These are phyloP conservation scores for Drosophila subobscura DNA, from an alignment of 1,140 invertebrate species.

Conservation along the genomic window DNA sequence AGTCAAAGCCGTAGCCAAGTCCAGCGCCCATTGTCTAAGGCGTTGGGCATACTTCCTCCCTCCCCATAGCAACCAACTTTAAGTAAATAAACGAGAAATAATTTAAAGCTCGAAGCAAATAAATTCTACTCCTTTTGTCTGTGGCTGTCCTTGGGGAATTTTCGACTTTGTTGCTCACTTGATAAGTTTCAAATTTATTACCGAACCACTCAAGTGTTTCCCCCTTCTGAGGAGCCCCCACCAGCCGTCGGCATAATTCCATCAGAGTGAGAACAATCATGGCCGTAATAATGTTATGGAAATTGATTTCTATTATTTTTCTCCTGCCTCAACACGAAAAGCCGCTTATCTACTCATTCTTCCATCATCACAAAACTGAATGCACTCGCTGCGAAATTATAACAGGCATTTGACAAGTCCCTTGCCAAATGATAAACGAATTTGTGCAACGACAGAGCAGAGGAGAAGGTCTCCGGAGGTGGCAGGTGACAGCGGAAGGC, in stretches of 20 bases:
- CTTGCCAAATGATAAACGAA: conserved; percentile 28
- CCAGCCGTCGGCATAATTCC: conserved; percentile 14
- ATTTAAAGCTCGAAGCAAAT: conserved; percentile 39
- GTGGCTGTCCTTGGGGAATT: conserved; percentile 26
- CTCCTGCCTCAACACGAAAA: conserved; percentile 12
- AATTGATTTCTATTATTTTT: conserved; percentile 33
- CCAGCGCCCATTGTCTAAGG: conserved; percentile 7
- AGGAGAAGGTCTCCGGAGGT: neutral
- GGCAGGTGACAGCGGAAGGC: neutral
- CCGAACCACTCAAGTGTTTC: conserved; percentile 30
- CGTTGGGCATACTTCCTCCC: conserved; percentile 6
- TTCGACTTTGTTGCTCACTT: conserved; percentile 21
- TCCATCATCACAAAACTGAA: conserved; percentile 26
- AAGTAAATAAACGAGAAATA: conserved; percentile 52
- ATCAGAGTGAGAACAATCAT: conserved; percentile 37
- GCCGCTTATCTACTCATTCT: conserved; percentile 22
- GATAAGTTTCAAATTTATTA: conserved; percentile 35
- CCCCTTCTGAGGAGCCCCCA: neutral
- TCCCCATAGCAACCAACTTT: conserved; percentile 16
- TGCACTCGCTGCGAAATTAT: conserved; percentile 12
- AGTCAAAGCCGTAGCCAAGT: conserved; percentile 19
- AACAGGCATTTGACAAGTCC: conserved; percentile 25
- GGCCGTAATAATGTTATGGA: conserved; percentile 22
- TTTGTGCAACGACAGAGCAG: conserved; percentile 8
- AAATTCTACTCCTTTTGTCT: conserved; percentile 41